phyloP scores from a whole-genome alignment of 2,888 invertebrate genomes.

The Amorpha juglandis region DNA sequence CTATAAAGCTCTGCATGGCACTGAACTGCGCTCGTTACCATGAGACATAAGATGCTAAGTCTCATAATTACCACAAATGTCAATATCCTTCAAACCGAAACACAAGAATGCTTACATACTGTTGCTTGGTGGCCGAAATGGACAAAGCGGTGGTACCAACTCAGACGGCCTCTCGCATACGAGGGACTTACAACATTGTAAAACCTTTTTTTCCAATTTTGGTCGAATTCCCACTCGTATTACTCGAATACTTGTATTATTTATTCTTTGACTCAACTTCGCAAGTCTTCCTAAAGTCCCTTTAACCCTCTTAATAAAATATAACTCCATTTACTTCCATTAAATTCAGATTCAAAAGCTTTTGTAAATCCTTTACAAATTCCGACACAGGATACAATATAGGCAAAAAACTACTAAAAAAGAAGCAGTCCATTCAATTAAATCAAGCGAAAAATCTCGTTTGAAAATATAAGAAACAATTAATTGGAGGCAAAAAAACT shows the following conservation, averaged over 20 bases:
- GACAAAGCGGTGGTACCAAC: too few relatives aligned
- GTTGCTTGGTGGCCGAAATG: too few relatives aligned
- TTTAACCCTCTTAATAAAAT: conserved; percentile 10
- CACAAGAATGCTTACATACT: too few relatives aligned
- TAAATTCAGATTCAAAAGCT: conserved; percentile 6
- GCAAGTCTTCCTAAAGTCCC: neutral
- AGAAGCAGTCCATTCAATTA: conserved; percentile 43
- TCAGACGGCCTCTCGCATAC: too few relatives aligned
- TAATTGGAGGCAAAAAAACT: conserved; percentile 43
- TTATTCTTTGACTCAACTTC: neutral
- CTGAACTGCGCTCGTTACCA: too few relatives aligned
- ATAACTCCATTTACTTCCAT: conserved; percentile 20
- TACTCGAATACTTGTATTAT: neutral
- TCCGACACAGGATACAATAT: neutral
- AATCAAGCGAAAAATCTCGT: conserved; percentile 40
- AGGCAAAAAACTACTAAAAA: conserved; percentile 34
- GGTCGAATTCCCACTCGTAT: too few relatives aligned
- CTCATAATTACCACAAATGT: too few relatives aligned
- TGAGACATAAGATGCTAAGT: too few relatives aligned
- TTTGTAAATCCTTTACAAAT: conserved; percentile 20
- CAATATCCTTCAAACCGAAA: too few relatives aligned
- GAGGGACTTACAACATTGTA: too few relatives aligned
- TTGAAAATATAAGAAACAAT: conserved; percentile 47
- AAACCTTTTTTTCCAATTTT: too few relatives aligned
- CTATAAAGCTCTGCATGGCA: too few relatives aligned